Conservation (phyloP, 2,888 invertebrate species). For the Leptopilina myrica region DNA sequence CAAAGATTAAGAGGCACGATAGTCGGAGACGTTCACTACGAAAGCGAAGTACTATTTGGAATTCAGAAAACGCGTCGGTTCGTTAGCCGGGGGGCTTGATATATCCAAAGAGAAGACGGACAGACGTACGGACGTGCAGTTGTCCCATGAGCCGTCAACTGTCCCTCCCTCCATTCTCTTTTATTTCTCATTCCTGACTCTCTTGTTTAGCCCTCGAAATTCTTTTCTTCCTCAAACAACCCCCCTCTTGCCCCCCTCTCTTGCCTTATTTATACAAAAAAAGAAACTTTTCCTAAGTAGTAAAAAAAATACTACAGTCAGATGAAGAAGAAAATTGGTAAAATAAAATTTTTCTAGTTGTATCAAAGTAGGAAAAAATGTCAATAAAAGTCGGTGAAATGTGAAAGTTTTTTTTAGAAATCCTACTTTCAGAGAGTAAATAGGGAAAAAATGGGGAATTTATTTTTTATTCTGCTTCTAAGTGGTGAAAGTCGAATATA, state of each 20-base stretch:
- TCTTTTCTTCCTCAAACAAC: background rate
- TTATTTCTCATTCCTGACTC: background rate
- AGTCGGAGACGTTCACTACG: conserved; percentile 40
- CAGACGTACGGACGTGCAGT: conserved; percentile 35
- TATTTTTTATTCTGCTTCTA: no score
- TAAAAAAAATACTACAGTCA: no score
- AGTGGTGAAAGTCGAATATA: no score
- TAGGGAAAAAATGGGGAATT: no score
- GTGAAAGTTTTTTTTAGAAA: no score
- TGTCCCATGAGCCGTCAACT: conserved; percentile 25
- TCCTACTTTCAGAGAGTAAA: no score
- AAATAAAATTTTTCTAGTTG: no score
- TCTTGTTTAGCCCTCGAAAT: conserved; percentile 39
- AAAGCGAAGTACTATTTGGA: conserved; percentile 59
- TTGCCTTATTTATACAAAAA: background rate
- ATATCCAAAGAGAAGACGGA: conserved; percentile 16
- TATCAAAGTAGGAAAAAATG: no score
- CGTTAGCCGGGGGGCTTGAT: conserved; percentile 61
- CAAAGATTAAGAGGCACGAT: conserved; percentile 50
- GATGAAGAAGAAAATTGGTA: no score
- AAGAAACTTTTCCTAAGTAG: no score
- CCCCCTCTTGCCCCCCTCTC: conserved; percentile 2
- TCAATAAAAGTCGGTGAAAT: no score
- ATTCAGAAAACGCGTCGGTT: conserved; percentile 69
- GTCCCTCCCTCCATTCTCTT: background rate